Evolutionary conservation across 2,888 invertebrate genomes (phyloP), one percentile per base, ranked within the genome.

Genomic region (Endomychus coccineus): DNA sequence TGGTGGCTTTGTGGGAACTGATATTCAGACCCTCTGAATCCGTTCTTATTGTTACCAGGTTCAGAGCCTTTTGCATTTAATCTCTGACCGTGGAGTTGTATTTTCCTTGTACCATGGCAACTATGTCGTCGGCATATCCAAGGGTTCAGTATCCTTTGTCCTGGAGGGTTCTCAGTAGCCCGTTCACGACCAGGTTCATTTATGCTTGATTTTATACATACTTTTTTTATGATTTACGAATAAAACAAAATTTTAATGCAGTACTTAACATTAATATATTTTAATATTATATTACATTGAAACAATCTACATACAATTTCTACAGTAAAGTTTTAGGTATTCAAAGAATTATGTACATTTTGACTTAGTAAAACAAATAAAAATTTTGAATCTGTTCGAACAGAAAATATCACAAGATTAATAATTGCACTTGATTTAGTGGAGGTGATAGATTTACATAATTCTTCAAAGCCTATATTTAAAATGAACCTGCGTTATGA

Each of bases 251-350:
- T 34, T 23, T 34, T 46, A 47, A 52, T 54, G 54, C 54, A 54
- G 46, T 52, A 45, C 53, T 55, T 55, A 58, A 58, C 55, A 59
- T 58, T 60, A 59, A 56, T 60, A 60, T 59, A 60, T 63, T 58
- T 58, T 56, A 60, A 57, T 55, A 56, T 49, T 60, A 61, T 62
- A 61, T 60, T 64, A 62, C 62, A 64, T 58, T 56, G 55, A 61
- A 58, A 58, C 58, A 59, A 55, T 54, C 59, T 62, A 63, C 59
- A 60, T 62, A 60, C 56, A 59, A 52, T 54, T 57, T 58, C 53
- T 58, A 59, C 57, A 58, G 46, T 55, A 56, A 57, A 50, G 50
- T 55, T 50, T 52, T 46, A 51, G 52, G 50, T 51, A 52, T 54
- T 49, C 49, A 45, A 54, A 58, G 52, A 53, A 52, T 54, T 55